Percentiles rank a stretch among this genome's conserved stretches.
Conservation (phyloP, 1,140 invertebrate species). For the Zaprionus africanus region DNA sequence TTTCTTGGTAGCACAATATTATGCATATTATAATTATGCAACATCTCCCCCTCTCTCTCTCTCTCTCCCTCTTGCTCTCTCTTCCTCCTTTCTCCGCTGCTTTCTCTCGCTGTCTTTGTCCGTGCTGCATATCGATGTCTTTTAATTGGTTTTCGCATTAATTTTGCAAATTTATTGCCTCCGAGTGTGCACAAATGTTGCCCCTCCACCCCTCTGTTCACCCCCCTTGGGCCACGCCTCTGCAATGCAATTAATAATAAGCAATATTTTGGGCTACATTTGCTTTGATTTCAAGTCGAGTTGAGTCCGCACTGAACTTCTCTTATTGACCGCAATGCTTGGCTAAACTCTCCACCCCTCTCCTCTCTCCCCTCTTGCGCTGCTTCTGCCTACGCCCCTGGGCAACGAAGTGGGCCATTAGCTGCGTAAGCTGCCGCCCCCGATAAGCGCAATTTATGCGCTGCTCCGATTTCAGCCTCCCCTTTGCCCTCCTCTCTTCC, state of each 20-base stretch:
- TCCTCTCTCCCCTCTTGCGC: not conserved
- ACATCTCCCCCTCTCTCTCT: not conserved
- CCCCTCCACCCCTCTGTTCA: not conserved
- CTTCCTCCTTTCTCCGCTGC: not conserved
- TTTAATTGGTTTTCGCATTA: slow-evolving; percentile 81
- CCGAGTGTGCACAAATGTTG: slow-evolving; percentile 1
- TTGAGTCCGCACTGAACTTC: slow-evolving; percentile 25
- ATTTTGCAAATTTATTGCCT: slow-evolving; percentile 81
- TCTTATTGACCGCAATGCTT: slow-evolving; percentile 23
- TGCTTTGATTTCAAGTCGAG: slow-evolving; percentile 40
- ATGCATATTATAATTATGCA: slow-evolving; percentile 66
- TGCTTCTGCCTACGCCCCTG: slow-evolving; percentile 6
- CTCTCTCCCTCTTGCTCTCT: not conserved
- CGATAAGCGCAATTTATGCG: slow-evolving; percentile 61
- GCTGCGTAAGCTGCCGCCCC: slow-evolving; percentile 41
- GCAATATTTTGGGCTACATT: slow-evolving; percentile 47
- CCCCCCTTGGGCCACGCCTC: not conserved
- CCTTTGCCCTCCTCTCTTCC: too few species aligned
- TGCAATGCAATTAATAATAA: slow-evolving; percentile 74
- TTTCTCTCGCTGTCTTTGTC: slow-evolving; percentile 11
- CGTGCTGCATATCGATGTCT: slow-evolving; percentile 60
- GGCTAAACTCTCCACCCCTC: not conserved
- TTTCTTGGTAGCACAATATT: slow-evolving; percentile 61
- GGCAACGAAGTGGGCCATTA: slow-evolving; percentile 55
- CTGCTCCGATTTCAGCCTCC: slow-evolving; percentile 31